Base-by-base conservation (phyloP, 1,140 invertebrate genomes). In the Ectropis grisescens region DNA sequence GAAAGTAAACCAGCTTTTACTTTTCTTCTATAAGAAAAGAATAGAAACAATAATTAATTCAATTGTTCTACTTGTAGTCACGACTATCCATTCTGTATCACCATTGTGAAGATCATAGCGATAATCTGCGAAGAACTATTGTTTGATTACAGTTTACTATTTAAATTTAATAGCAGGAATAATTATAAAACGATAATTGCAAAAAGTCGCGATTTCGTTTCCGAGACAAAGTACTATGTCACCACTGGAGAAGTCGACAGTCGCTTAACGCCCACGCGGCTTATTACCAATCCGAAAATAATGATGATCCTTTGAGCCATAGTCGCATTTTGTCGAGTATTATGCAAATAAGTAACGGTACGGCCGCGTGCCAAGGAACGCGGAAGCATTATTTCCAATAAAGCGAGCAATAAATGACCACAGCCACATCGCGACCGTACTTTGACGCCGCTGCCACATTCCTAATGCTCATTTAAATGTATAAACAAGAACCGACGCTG, bases 321-420 rank as follows among this genome's bases (percentile, higher is more conserved):
- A 33, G 32, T 23, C 9, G 9, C n/a, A 22, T 22, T 42, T 42
- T 40, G 30, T 39, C 40, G 37, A 38, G 29, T 41, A 39, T 48
- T 46, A 55, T 52, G 52, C 41, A 49, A 53, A 49, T 43, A 25
- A 27, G 42, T 61, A 65, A 67, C 54, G 53, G 58, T 57, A 45
- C 30, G n/a, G 37, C 33, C 33, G 31, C 34, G 42, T 41, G 46
- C 38, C 37, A 48, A 56, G 61, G 62, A 69, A 71, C 54, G 64
- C 67, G 67, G 70, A 68, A 71, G 54, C 50, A 43, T 52, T 53
- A 55, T 70, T 68, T 69, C 58, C 65, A 64, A 71, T 68, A 75
- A 62, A 61, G 46, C 59, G 52, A 56, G 57, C 55, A 66, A 64
- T 66, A 68, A 65, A 62, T 53, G 50, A 23, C 25, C 51, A 46